phyloP scores from a whole-genome alignment of 2,888 invertebrate genomes.

The Cancer borealis region DNA sequence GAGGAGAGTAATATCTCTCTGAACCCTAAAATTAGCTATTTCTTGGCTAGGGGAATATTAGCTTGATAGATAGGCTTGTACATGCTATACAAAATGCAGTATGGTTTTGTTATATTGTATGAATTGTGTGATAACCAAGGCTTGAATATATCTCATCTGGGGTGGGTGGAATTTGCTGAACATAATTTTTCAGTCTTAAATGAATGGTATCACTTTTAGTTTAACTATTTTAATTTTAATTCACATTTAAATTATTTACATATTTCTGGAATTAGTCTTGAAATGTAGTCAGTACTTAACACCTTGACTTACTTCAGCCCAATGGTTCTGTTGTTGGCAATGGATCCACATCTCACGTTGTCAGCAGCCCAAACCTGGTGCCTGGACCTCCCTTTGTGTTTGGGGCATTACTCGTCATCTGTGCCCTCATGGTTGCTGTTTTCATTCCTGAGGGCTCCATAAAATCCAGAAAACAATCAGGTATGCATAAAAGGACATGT shows the following conservation, averaged over 20 bases:
- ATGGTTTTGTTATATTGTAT: no score
- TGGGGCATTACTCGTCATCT: constrained; percentile 96
- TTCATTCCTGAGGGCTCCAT: constrained; percentile 80
- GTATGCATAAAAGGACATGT: constrained; percentile 49
- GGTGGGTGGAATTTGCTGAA: no score
- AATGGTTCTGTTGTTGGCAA: constrained; percentile 63
- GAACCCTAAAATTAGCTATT: no score
- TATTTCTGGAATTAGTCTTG: background rate
- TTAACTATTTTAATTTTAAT: background rate
- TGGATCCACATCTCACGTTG: constrained; percentile 54
- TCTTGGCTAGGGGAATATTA: no score
- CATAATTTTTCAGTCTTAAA: no score
- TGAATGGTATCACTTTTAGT: background rate
- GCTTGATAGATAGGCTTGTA: no score
- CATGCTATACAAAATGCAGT: no score
- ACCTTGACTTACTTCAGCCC: constrained; percentile 57
- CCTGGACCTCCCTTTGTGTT: constrained; percentile 99
- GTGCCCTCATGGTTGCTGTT: constrained; percentile 91
- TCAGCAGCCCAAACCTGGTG: constrained; percentile 84
- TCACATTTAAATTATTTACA: background rate
- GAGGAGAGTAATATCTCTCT: no score
- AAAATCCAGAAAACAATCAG: constrained; percentile 74
- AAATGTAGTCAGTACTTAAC: background rate
- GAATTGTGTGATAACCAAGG: no score
- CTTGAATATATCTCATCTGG: no score